Evolutionary conservation across 1,140 invertebrate species (phyloP).

Genomic region (Pantala flavescens): DNA sequence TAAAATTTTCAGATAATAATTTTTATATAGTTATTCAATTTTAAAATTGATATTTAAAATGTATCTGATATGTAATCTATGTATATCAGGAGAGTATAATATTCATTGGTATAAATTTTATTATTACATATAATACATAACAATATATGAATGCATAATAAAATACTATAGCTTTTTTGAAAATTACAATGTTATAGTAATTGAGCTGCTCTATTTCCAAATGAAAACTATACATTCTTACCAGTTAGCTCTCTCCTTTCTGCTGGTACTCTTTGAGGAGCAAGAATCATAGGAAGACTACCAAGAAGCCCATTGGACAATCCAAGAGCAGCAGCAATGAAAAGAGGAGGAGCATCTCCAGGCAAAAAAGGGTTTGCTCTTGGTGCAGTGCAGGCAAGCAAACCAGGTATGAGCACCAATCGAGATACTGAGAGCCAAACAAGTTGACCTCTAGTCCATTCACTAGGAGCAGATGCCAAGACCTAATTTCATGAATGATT

Average conservation of each 20-base stretch:
- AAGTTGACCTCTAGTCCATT: slow-evolving; percentile 66
- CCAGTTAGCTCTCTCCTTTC: slow-evolving; percentile 65
- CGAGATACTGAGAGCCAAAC: slow-evolving; percentile 56
- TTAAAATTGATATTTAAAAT: no score
- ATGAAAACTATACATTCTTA: slow-evolving; percentile 25
- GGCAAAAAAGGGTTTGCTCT: slow-evolving; percentile 57
- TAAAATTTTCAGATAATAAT: no score
- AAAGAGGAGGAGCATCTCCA: slow-evolving; percentile 54
- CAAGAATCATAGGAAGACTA: slow-evolving; percentile 82
- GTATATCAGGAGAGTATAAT: no score
- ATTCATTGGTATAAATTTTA: no score
- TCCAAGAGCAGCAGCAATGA: slow-evolving; percentile 51
- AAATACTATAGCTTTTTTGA: no score
- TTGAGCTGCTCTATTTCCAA: no score
- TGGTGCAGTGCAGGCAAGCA: slow-evolving; percentile 67
- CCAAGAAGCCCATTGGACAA: slow-evolving; percentile 78
- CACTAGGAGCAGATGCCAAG: slow-evolving; percentile 64
- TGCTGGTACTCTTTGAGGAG: slow-evolving; percentile 66
- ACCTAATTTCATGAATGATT: slow-evolving; percentile 41
- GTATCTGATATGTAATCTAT: no score
- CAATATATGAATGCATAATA: no score
- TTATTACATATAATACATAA: no score
- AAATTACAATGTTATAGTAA: no score
- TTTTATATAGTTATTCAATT: no score
- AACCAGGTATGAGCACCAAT: slow-evolving; percentile 64